A percentile compares a stretch with the other conserved stretches of the same genome.
Conservation (phyloP, 2,888 invertebrate species). For the Enchytraeus crypticus region DNA sequence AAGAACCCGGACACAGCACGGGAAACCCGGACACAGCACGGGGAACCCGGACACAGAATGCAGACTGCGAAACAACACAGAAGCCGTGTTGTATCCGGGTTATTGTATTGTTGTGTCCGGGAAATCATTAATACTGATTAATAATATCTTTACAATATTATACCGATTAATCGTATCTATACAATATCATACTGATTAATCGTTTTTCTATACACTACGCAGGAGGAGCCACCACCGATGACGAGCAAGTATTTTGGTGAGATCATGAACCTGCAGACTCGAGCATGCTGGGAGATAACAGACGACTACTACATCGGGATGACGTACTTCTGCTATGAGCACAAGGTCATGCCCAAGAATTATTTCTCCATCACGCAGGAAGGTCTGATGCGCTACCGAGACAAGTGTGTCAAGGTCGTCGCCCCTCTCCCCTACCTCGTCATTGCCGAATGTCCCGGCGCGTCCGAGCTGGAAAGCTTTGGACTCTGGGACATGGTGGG, state of each 20-base stretch:
- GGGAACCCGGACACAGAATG: no score
- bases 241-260: slow-evolving; percentile 27
- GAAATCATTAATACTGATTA: no score
- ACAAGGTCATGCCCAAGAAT: slow-evolving; percentile 30
- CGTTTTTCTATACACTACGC: no score
- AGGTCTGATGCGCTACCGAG: slow-evolving; percentile 22
- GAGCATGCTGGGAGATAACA: slow-evolving; percentile 29
- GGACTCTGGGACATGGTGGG: slow-evolving; percentile 21
- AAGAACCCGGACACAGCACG: no score
- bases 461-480: slow-evolving; percentile 14
- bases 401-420: slow-evolving; percentile 22
- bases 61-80: no score
- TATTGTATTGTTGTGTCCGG: no score
- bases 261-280: slow-evolving; percentile 25
- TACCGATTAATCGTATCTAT: no score
- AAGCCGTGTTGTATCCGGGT: no score
- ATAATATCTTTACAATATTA: no score
- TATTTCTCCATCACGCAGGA: slow-evolving; percentile 21
- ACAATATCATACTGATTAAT: no score
- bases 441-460: slow-evolving; percentile 25
- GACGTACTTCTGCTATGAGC: slow-evolving; percentile 29
- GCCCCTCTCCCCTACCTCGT: slow-evolving; percentile 17
- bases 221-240: slow-evolving; percentile 13
- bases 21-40: no score
- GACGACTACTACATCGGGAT: slow-evolving; percentile 26